Conservation (phyloP, 2,797 vertebrate species). For the Gambelia wislizenii region DNA sequence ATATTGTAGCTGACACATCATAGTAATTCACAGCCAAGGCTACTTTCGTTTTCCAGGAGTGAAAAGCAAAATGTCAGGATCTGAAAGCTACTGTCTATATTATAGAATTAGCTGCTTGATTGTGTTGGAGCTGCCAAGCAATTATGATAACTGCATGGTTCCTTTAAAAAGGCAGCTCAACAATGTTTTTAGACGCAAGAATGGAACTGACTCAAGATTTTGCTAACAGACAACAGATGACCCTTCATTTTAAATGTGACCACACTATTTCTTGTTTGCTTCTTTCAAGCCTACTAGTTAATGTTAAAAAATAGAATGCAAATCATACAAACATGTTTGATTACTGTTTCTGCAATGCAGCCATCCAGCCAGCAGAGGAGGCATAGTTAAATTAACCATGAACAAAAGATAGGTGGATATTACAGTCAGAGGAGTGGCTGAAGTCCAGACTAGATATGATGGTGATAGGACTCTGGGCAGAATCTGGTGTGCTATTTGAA, state of each 20-base stretch:
- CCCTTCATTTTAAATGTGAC: not conserved
- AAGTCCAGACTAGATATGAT: not conserved
- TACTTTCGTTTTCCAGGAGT: slow-evolving; percentile 61
- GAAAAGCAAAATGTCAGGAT: slow-evolving; percentile 53
- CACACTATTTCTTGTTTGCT: not conserved
- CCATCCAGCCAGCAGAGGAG: not conserved
- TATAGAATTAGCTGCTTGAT: slow-evolving; percentile 64
- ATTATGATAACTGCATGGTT: slow-evolving; percentile 57
- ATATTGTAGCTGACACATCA: slow-evolving; percentile 74
- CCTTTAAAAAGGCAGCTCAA: slow-evolving; percentile 34
- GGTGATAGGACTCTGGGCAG: not conserved
- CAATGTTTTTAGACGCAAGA: not conserved
- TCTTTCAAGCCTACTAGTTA: not conserved
- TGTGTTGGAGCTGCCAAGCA: slow-evolving; percentile 59
- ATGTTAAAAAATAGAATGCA: not conserved
- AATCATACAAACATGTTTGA: not conserved
- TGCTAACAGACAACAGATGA: not conserved
- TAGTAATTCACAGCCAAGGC: slow-evolving; percentile 71
- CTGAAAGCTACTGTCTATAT: slow-evolving; percentile 59
- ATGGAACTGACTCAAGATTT: not conserved
- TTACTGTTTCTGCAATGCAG: not conserved
- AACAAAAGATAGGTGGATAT: not conserved
- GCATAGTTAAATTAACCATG: not conserved
- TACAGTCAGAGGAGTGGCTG: not conserved
- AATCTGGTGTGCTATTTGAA: not conserved